Conservation (phyloP, 2,113 vertebrate genomes). For the Gallinago undulata region DNA sequence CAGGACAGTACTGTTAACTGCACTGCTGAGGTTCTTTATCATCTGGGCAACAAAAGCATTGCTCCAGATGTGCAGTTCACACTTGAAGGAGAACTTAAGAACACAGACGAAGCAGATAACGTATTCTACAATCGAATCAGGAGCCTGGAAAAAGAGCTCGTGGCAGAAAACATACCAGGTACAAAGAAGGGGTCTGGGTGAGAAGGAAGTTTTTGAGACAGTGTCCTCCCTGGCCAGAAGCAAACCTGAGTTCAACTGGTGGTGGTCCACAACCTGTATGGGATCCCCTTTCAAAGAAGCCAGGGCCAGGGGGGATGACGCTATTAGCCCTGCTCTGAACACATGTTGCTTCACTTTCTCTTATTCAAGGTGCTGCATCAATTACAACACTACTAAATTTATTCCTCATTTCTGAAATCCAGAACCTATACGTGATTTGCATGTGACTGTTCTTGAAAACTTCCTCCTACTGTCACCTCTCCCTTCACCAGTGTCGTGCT, state of each 20-base stretch:
- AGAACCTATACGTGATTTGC: rapidly evolving
- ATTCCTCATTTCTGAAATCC: not conserved
- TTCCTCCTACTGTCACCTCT: not conserved
- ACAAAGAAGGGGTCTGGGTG: not conserved
- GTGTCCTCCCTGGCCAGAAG: not conserved
- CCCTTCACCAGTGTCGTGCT: not conserved
- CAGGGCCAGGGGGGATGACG: not conserved
- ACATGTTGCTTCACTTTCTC: not conserved
- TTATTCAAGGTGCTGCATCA: not conserved
- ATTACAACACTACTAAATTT: not conserved
- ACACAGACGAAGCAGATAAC: slow-evolving; percentile 76
- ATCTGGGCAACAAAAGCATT: slow-evolving; percentile 9
- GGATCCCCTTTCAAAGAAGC: not conserved
- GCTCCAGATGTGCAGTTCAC: slow-evolving; percentile 79
- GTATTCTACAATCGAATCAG: slow-evolving; percentile 81
- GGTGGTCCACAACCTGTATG: not conserved
- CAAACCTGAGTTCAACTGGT: not conserved
- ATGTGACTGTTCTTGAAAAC: not conserved
- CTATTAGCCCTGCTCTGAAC: not conserved
- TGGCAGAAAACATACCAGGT: slow-evolving; percentile 86
- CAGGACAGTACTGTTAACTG: slow-evolving; percentile 71
- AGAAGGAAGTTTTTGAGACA: not conserved
- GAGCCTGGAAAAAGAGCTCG: slow-evolving; percentile 64
- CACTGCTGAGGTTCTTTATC: slow-evolving; percentile 85
- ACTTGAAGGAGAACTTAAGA: slow-evolving; percentile 72